These are phyloP conservation scores for Psophia crepitans DNA, from an alignment of 2,113 vertebrate species.

Conservation along the genomic window DNA sequence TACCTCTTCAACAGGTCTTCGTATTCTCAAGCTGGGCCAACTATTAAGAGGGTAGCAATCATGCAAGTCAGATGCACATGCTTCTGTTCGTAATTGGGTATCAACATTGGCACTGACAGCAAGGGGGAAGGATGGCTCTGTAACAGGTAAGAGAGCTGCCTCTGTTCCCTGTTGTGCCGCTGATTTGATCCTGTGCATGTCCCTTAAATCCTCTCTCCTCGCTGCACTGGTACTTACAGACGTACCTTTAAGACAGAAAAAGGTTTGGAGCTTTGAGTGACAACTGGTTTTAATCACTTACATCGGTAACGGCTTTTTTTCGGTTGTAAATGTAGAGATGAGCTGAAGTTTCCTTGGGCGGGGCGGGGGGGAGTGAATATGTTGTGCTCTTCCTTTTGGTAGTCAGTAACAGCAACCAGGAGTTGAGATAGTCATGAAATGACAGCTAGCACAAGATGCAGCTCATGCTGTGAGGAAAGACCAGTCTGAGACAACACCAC, in stretches of 20 bases:
- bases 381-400: not conserved
- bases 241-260: not conserved
- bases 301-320: not conserved
- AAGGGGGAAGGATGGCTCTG: not conserved
- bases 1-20: not conserved
- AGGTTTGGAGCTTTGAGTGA: not conserved
- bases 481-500: not conserved
- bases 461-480: not conserved
- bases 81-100: not conserved
- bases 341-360: not conserved
- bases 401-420: not conserved
- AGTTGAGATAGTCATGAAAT: not conserved
- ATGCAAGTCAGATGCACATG: accelerated
- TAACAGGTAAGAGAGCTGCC: not conserved
- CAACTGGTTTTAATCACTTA: not conserved
- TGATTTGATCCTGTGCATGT: not conserved
- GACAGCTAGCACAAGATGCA: not conserved
- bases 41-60: not conserved
- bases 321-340: not conserved
- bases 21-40: not conserved
- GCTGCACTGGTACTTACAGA: not conserved
- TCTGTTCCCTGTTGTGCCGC: not conserved
- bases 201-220: not conserved
- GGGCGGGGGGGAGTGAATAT: no score
- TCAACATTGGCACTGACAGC: not conserved